A percentile compares a stretch with the other conserved stretches of the same genome.
These are phyloP conservation scores for Plectropomus leopardus DNA, from an alignment of 2,113 vertebrate genomes.

Conservation along the genomic window DNA sequence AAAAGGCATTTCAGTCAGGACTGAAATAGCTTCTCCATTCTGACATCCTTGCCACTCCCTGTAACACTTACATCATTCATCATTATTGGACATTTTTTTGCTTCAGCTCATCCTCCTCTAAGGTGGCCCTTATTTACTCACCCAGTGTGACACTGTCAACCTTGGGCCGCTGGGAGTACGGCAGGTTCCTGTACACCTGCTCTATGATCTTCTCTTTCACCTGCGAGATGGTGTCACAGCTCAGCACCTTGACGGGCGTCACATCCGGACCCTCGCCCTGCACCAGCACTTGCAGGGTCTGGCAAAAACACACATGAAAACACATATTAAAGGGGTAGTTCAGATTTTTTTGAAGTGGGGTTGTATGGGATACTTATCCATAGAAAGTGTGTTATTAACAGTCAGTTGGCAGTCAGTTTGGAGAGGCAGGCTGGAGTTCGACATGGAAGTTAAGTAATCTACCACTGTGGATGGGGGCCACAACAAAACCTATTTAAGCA, in stretches of 20 bases:
- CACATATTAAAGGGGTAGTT: background rate
- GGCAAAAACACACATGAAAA: conserved; percentile 24
- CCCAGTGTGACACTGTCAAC: conserved; percentile 94
- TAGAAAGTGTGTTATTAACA: too few relatives aligned
- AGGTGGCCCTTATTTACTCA: conserved; percentile 73
- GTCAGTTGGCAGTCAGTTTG: too few relatives aligned
- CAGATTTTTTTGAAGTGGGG: too few relatives aligned
- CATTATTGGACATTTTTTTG: conserved; percentile 24
- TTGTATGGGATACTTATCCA: too few relatives aligned
- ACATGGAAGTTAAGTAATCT: too few relatives aligned
- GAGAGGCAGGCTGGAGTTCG: too few relatives aligned
- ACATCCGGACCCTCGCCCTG: conserved; percentile 93
- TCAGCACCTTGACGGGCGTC: conserved; percentile 94
- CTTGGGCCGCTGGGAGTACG: conserved; percentile 93
- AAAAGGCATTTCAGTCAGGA: conserved; percentile 44
- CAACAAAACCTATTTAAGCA: too few relatives aligned
- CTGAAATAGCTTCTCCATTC: conserved; percentile 19
- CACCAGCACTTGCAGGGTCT: conserved; percentile 95
- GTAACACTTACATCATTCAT: conserved; percentile 43
- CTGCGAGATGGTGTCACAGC: conserved; percentile 97
- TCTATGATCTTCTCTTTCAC: conserved; percentile 99
- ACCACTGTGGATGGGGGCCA: too few relatives aligned
- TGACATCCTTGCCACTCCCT: background rate
- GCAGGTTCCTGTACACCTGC: conserved; percentile 94
- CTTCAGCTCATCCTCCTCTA: background rate